Percentiles rank a stretch among this genome's conserved stretches.
Conservation (phyloP, 2,888 invertebrate genomes). For the Caenorhabditis uteleia region DNA sequence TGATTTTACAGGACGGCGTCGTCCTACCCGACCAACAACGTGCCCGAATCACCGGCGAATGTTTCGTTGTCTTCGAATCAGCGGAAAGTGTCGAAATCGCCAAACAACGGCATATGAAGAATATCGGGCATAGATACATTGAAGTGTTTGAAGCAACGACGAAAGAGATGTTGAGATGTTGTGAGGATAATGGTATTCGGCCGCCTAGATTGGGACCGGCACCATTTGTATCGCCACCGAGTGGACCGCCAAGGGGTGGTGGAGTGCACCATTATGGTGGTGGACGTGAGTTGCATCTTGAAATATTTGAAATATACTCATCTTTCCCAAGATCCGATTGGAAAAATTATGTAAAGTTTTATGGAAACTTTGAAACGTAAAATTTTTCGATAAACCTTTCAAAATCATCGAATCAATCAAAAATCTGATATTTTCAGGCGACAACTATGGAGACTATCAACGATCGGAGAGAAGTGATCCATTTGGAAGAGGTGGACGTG, state of each 20-base stretch:
- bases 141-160: constrained; percentile 45
- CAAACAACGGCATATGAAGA: constrained; percentile 43
- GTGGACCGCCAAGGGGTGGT: constrained; percentile 13
- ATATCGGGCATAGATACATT: constrained; percentile 49
- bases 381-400: too few relatives aligned
- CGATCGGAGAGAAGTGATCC: constrained; percentile 16
- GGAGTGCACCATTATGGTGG: too few relatives aligned
- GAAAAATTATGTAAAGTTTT: too few relatives aligned
- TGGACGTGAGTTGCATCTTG: too few relatives aligned
- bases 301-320: too few relatives aligned
- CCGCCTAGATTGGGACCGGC: constrained; percentile 12
- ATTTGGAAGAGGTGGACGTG: constrained; percentile 3
- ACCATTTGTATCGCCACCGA: constrained; percentile 12
- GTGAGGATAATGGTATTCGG: too few relatives aligned
- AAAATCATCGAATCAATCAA: too few relatives aligned
- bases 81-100: constrained; percentile 34
- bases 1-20: constrained; percentile 40
- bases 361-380: too few relatives aligned
- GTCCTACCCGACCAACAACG: constrained; percentile 35
- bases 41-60: constrained; percentile 34
- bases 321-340: too few relatives aligned
- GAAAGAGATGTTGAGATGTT: constrained; percentile 26
- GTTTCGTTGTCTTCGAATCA: constrained; percentile 40
- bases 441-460: constrained; percentile 6
- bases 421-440: too few relatives aligned